Percentiles rank a stretch among this genome's conserved stretches.
Evolutionary conservation across 2,888 invertebrate species (phyloP).

Genomic region (Drosophila stalkeri): DNA sequence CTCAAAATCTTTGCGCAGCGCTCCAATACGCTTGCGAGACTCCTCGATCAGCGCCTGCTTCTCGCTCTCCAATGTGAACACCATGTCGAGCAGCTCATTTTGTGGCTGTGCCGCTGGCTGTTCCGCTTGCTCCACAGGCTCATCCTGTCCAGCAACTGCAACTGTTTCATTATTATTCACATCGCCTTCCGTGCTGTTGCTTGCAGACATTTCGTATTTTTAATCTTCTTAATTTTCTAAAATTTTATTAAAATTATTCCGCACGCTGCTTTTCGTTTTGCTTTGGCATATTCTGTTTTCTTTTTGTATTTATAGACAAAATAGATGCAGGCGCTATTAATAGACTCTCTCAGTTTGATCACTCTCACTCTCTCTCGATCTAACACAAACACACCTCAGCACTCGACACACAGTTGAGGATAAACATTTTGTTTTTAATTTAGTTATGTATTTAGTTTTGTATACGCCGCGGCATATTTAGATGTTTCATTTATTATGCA

Average conservation of each 20-base stretch:
- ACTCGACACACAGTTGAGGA: constrained; percentile 8
- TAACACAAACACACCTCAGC: constrained; percentile 12
- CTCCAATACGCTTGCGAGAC: constrained; percentile 81
- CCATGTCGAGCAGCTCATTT: constrained; percentile 83
- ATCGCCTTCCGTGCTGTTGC: constrained; percentile 67
- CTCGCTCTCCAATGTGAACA: constrained; percentile 84
- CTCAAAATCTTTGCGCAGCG: constrained; percentile 84
- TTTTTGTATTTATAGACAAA: constrained; percentile 71
- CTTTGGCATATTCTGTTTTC: constrained; percentile 42
- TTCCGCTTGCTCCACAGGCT: constrained; percentile 13
- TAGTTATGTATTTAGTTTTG: constrained; percentile 71
- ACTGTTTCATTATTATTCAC: constrained; percentile 71
- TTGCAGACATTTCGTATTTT: constrained; percentile 73
- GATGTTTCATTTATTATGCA: constrained; percentile 70
- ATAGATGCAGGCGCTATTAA: constrained; percentile 71
- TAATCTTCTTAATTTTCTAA: constrained; percentile 32
- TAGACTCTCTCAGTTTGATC: constrained; percentile 36
- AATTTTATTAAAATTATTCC: constrained; percentile 33
- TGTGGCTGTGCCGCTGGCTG: constrained; percentile 56
- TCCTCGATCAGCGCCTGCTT: constrained; percentile 84
- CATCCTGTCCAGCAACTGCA: constrained; percentile 19
- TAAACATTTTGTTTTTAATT: constrained; percentile 50
- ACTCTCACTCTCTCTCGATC: constrained; percentile 49
- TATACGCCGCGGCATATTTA: constrained; percentile 63
- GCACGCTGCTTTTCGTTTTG: constrained; percentile 31